Evolutionary conservation across 2,797 vertebrate genomes (phyloP).

Genomic region (Melanotaenia boesemani): DNA sequence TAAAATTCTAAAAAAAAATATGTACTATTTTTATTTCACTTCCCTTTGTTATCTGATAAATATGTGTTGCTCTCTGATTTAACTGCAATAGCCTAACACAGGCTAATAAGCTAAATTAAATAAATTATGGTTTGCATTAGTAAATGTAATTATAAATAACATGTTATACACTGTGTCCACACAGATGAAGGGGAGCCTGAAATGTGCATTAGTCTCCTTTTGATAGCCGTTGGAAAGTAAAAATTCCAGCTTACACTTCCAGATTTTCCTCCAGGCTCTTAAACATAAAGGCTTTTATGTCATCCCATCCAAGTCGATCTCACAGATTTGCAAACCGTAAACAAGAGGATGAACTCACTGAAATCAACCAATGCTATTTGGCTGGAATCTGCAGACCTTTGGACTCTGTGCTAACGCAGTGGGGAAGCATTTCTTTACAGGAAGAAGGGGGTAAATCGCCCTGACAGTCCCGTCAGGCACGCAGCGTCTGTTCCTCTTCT

Average conservation of each 20-base stretch:
- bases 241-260: not conserved
- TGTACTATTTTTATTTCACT: not conserved
- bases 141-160: not conserved
- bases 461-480: slow-evolving; percentile 48
- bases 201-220: not conserved
- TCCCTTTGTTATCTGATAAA: not conserved
- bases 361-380: slow-evolving; percentile 8
- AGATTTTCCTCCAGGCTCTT: not conserved
- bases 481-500: slow-evolving; percentile 34
- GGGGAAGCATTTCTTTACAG: not conserved
- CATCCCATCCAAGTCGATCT: not conserved
- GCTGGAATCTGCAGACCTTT: slow-evolving; percentile 23
- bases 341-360: slow-evolving; percentile 2
- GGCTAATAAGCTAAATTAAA: not conserved
- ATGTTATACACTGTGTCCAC: not conserved
- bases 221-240: not conserved
- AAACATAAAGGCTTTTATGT: slow-evolving; percentile 1
- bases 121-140: not conserved
- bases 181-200: not conserved
- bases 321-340: not conserved
- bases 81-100: not conserved
- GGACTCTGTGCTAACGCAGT: slow-evolving; percentile 1
- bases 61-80: not conserved
- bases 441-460: slow-evolving; percentile 32
- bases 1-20: not conserved